These are phyloP conservation scores for Trisateles emortualis DNA, from an alignment of 2,888 invertebrate species.

Conservation along the genomic window DNA sequence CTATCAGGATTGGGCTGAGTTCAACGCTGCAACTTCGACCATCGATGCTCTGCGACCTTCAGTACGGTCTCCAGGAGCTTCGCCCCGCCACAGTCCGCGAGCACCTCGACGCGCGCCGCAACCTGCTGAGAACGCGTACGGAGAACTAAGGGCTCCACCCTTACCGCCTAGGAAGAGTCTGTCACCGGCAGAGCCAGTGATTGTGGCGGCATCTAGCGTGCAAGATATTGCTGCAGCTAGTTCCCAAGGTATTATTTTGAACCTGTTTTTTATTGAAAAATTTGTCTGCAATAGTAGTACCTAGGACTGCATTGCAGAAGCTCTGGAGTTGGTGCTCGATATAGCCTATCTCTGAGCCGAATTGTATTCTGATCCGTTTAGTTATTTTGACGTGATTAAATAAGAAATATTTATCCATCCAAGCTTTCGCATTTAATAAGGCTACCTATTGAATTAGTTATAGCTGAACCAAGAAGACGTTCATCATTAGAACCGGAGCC, in stretches of 20 bases:
- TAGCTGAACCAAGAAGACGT: slow-evolving; percentile 72
- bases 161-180: slow-evolving; percentile 87
- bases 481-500: slow-evolving; percentile 81
- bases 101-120: slow-evolving; percentile 63
- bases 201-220: slow-evolving; percentile 74
- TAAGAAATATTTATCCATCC: no score
- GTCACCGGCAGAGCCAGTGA: slow-evolving; percentile 72
- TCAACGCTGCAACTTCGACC: slow-evolving; percentile 89
- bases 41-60: slow-evolving; percentile 84
- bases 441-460: slow-evolving; percentile 1
- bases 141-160: slow-evolving; percentile 80
- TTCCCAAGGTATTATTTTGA: slow-evolving; percentile 62
- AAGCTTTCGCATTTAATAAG: background rate
- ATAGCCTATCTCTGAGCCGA: no score
- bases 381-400: no score
- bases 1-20: slow-evolving; percentile 89
- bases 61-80: slow-evolving; percentile 85
- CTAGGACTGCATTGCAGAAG: no score
- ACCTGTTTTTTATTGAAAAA: no score
- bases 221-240: slow-evolving; percentile 75
- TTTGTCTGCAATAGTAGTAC: no score
- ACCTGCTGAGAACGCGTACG: slow-evolving; percentile 75
- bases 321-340: no score
- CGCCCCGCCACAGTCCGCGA: slow-evolving; percentile 83
- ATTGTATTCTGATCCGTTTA: no score